phyloP scores from a whole-genome alignment of 2,888 invertebrate species.

The Smittia sp. region DNA sequence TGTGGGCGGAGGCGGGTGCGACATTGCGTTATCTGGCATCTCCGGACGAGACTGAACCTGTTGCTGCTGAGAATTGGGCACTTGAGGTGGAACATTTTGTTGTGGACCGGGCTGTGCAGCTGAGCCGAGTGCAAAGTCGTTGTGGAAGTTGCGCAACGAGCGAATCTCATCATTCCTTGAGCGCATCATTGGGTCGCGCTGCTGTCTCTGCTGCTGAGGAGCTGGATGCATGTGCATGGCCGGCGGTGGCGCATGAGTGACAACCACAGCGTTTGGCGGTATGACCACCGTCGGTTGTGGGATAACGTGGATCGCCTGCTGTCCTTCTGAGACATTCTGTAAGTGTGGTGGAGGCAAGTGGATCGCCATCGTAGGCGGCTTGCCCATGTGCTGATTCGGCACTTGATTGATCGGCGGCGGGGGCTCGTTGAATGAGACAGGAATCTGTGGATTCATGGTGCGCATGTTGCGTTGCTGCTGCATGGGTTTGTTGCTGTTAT shows the following conservation, averaged over 20 bases:
- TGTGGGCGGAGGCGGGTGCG: constrained; percentile 46
- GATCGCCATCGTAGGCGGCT: constrained; percentile 46
- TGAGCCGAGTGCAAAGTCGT: constrained; percentile 71
- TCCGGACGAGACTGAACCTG: constrained; percentile 46
- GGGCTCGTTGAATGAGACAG: constrained; percentile 38
- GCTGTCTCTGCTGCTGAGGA: constrained; percentile 49
- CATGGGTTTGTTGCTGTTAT: constrained; percentile 26
- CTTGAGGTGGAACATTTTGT: constrained; percentile 44
- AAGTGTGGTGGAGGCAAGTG: constrained; percentile 43
- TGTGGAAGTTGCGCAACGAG: constrained; percentile 74
- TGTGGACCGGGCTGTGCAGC: constrained; percentile 46
- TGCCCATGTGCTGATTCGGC: constrained; percentile 46
- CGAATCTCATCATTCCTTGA: constrained; percentile 51
- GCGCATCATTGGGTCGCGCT: constrained; percentile 44
- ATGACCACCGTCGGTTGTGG: constrained; percentile 43
- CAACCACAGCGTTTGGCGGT: not conserved
- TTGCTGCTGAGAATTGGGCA: constrained; percentile 44
- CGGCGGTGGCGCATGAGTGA: constrained; percentile 28
- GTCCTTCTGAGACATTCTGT: constrained; percentile 32
- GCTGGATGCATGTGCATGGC: constrained; percentile 45
- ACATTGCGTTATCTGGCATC: constrained; percentile 46
- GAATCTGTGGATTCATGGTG: constrained; percentile 37
- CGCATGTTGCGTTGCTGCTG: constrained; percentile 31
- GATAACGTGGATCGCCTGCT: constrained; percentile 39
- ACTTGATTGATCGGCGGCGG: constrained; percentile 42